A percentile compares a stretch with the other conserved stretches of the same genome.
Conservation (phyloP, 2,113 vertebrate species). For the Vicugna pacos region DNA sequence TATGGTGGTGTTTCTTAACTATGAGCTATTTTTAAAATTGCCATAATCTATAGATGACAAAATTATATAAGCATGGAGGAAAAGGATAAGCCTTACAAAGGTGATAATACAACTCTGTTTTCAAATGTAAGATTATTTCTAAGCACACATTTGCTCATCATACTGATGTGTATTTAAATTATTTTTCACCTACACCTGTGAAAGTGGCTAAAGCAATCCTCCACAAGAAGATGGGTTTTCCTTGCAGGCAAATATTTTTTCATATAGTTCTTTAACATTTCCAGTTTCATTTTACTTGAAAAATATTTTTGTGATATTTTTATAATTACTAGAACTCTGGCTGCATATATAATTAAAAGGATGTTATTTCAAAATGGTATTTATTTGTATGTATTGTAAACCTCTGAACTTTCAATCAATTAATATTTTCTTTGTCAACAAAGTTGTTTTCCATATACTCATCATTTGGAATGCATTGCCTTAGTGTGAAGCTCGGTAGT, state of each 20-base stretch:
- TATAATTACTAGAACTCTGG: neutral
- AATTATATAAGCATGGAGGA: slow-evolving; percentile 31
- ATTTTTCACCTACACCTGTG: neutral
- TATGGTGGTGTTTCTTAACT: slow-evolving; percentile 28
- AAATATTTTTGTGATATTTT: neutral
- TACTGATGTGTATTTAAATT: neutral
- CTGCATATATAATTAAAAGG: neutral
- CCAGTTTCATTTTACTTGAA: neutral
- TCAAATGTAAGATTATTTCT: neutral
- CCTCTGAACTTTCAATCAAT: neutral
- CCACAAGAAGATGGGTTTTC: neutral
- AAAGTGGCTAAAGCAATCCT: neutral
- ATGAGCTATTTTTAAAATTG: slow-evolving; percentile 27
- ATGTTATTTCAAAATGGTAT: neutral
- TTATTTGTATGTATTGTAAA: neutral
- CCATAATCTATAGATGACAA: neutral
- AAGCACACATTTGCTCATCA: neutral
- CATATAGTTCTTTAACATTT: neutral
- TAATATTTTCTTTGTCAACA: neutral
- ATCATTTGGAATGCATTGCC: neutral
- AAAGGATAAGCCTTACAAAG: neutral
- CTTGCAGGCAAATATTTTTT: neutral
- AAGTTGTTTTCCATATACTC: neutral
- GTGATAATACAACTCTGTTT: neutral
- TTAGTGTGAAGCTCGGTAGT: neutral